Percentiles rank a stretch among this genome's conserved stretches.
phyloP scores from a whole-genome alignment of 1,140 invertebrate species.

The Drosophila rhopaloa region DNA sequence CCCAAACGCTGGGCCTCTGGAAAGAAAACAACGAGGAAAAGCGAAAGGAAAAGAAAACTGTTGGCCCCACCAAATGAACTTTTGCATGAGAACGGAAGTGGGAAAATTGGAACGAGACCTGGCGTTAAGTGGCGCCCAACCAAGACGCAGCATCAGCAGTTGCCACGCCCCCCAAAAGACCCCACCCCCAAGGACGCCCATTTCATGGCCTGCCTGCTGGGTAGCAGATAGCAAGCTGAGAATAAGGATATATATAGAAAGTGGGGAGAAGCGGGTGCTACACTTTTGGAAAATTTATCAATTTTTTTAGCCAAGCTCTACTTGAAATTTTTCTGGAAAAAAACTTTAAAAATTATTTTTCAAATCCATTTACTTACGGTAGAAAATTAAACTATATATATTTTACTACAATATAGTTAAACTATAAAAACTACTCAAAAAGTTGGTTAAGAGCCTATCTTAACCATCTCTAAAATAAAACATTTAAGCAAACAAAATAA shows the following conservation, averaged over 20 bases:
- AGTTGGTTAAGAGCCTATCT: neutral
- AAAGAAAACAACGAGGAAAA: conserved; percentile 15
- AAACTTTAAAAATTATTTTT: too few species aligned
- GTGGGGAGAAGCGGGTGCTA: neutral
- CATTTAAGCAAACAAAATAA: too few species aligned
- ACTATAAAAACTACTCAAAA: too few species aligned
- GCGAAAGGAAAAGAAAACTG: conserved; percentile 20
- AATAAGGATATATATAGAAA: conserved; percentile 13
- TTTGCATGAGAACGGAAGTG: conserved; percentile 41
- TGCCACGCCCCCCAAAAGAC: conserved; percentile 3
- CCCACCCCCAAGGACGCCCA: neutral
- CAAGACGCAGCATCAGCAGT: conserved; percentile 67
- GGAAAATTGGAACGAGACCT: conserved; percentile 21
- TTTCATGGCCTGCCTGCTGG: conserved; percentile 48
- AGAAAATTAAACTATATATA: too few species aligned
- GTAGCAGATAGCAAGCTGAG: conserved; percentile 43
- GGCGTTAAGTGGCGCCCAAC: conserved; percentile 71
- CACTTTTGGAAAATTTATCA: conserved; percentile 3
- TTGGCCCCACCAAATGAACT: conserved; percentile 56
- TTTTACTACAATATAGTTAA: too few species aligned
- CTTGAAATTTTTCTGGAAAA: too few species aligned
- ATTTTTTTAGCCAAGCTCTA: too few species aligned
- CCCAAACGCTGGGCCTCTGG: conserved; percentile 25
- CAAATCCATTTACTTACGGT: too few species aligned
- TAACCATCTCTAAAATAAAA: too few species aligned